Evolutionary conservation across 92 coral and sea anemone genomes (phyloP).

Genomic region (Nematostella vectensis): DNA sequence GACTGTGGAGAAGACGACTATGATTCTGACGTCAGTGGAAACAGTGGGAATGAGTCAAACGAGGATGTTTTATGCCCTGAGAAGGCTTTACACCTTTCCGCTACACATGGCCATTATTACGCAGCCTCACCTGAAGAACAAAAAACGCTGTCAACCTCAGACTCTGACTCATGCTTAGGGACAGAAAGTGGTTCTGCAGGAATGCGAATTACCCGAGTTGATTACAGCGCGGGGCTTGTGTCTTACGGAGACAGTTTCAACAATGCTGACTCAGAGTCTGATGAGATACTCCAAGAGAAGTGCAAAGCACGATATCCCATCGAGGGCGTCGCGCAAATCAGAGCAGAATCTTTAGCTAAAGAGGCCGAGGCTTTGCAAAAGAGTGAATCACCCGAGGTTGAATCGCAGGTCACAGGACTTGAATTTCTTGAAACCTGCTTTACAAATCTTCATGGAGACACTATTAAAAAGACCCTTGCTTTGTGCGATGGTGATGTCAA

Average conservation of each 20-base stretch:
- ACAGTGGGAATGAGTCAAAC: not conserved
- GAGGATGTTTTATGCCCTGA: no score
- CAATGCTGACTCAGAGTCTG: not conserved
- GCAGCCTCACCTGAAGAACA: no score
- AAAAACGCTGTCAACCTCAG: no score
- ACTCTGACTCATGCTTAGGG: no score
- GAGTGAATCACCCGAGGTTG: conserved; percentile 1
- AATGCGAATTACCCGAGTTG: not conserved
- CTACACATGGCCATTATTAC: no score
- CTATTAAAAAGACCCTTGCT: conserved; percentile 22
- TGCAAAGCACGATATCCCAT: no score
- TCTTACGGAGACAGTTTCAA: conserved; percentile 2
- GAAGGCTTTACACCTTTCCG: no score
- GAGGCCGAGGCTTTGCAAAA: not conserved
- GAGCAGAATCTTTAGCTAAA: not conserved
- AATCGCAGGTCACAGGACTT: conserved; percentile 15
- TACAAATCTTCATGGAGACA: conserved; percentile 42
- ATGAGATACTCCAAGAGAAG: not conserved
- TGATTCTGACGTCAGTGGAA: conserved; percentile 1
- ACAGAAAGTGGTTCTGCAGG: no score
- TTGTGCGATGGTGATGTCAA: conserved; percentile 31
- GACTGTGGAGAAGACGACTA: no score
- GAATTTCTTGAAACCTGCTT: conserved; percentile 72
- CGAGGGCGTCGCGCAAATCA: not conserved
- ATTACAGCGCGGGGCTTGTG: conserved; percentile 3